Conservation (phyloP, 53 echinoderm and acorn worm genomes). For the Patiria pectinifera region DNA sequence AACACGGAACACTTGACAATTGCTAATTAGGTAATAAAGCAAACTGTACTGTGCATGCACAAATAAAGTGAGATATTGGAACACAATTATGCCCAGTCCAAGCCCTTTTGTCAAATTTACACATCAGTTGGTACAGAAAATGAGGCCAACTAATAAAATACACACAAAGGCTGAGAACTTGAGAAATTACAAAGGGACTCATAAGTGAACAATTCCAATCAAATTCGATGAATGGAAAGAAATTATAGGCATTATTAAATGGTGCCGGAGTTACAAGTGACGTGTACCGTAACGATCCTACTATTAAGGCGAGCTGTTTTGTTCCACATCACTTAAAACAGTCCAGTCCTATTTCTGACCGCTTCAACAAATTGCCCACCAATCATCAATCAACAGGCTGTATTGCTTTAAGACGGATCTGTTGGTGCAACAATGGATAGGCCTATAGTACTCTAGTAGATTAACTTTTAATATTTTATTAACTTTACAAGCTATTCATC, state of each 20-base stretch:
- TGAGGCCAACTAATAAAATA: neutral
- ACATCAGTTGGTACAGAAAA: neutral
- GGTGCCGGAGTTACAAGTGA: neutral
- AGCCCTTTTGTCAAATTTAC: constrained; percentile 2
- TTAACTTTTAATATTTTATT: too few relatives aligned
- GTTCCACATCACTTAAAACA: too few relatives aligned
- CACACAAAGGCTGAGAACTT: neutral
- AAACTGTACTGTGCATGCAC: neutral
- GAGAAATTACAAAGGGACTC: neutral
- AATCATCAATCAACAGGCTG: too few relatives aligned
- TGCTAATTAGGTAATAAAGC: neutral
- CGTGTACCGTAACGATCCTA: too few relatives aligned
- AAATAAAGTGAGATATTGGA: neutral
- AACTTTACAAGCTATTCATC: too few relatives aligned
- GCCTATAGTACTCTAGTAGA: too few relatives aligned
- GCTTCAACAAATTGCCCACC: too few relatives aligned
- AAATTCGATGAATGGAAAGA: neutral
- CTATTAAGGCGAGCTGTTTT: too few relatives aligned
- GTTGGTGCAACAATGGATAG: too few relatives aligned
- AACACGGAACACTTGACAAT: neutral
- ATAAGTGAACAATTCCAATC: constrained; percentile 4
- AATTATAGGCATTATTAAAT: neutral
- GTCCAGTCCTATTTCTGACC: too few relatives aligned
- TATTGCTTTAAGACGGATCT: too few relatives aligned
- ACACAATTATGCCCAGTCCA: neutral